Conservation (phyloP, 2,797 vertebrate species). For the Ceryle rudis region DNA sequence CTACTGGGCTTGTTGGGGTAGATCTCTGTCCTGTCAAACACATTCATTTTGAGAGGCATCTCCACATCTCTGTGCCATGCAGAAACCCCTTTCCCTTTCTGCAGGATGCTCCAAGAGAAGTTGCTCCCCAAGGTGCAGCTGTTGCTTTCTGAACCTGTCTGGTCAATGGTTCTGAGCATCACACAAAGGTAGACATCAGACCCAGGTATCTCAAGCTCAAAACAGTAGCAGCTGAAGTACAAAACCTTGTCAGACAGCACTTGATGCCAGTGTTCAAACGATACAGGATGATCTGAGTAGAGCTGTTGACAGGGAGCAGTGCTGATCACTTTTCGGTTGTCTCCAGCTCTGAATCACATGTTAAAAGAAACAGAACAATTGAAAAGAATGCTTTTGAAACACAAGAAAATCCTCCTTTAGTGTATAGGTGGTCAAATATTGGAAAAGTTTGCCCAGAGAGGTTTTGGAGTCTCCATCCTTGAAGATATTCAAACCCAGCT, state of each 20-base stretch:
- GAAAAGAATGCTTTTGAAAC: neutral
- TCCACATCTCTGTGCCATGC: conserved; percentile 86
- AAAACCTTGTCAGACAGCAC: conserved; percentile 84
- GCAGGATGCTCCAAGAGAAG: conserved; percentile 87
- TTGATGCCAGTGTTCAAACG: conserved; percentile 82
- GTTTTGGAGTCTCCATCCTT: neutral
- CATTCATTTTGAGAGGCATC: conserved; percentile 71
- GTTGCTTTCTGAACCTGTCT: conserved; percentile 80
- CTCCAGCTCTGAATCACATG: conserved; percentile 77
- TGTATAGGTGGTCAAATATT: neutral
- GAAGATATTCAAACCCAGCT: neutral
- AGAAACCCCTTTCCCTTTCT: conserved; percentile 84
- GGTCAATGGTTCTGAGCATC: conserved; percentile 84
- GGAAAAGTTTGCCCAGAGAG: neutral
- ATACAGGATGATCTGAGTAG: conserved; percentile 81
- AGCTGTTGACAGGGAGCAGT: conserved; percentile 86
- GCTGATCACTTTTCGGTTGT: conserved; percentile 85
- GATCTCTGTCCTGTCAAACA: conserved; percentile 79
- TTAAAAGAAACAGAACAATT: neutral
- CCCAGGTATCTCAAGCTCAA: conserved; percentile 83
- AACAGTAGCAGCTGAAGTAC: conserved; percentile 85
- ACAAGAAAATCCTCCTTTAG: neutral
- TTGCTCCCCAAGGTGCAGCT: conserved; percentile 83
- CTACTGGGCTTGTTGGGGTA: conserved; percentile 80
- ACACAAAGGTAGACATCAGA: conserved; percentile 82